phyloP scores from a whole-genome alignment of 2,113 vertebrate genomes.

The Lanius ludovicianus region DNA sequence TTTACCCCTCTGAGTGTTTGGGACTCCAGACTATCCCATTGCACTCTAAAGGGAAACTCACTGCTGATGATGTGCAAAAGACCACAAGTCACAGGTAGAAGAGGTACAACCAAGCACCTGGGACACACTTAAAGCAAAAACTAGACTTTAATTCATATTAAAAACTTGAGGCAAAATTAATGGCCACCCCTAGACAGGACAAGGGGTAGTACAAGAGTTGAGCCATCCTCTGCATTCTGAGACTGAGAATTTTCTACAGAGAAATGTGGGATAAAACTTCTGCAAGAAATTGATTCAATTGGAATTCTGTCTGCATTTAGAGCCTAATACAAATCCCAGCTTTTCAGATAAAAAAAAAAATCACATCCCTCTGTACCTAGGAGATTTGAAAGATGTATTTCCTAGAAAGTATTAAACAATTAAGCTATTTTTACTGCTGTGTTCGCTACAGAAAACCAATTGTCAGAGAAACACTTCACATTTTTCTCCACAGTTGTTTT shows the following conservation, averaged over 20 bases:
- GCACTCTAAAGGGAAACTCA: background rate
- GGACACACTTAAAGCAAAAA: background rate
- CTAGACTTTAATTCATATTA: background rate
- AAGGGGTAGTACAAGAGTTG: background rate
- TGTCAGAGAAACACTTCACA: background rate
- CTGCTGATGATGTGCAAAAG: too few relatives aligned
- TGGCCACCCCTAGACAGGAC: too few relatives aligned
- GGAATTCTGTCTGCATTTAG: background rate
- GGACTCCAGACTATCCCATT: background rate
- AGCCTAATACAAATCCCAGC: background rate
- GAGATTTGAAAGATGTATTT: background rate
- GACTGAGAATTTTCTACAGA: background rate
- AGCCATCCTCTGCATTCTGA: background rate
- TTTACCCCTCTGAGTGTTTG: background rate
- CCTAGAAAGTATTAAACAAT: background rate
- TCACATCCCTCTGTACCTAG: background rate
- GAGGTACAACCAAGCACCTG: background rate
- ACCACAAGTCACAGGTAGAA: background rate
- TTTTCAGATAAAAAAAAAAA: background rate
- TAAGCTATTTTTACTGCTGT: background rate
- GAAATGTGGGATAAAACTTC: background rate
- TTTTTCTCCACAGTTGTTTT: background rate
- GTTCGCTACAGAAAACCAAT: background rate
- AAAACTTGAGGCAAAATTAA: background rate
- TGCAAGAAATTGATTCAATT: background rate